Evolutionary conservation across 1,140 invertebrate genomes (phyloP), one percentile per base, ranked within the genome.

Genomic region (Cherax destructor): DNA sequence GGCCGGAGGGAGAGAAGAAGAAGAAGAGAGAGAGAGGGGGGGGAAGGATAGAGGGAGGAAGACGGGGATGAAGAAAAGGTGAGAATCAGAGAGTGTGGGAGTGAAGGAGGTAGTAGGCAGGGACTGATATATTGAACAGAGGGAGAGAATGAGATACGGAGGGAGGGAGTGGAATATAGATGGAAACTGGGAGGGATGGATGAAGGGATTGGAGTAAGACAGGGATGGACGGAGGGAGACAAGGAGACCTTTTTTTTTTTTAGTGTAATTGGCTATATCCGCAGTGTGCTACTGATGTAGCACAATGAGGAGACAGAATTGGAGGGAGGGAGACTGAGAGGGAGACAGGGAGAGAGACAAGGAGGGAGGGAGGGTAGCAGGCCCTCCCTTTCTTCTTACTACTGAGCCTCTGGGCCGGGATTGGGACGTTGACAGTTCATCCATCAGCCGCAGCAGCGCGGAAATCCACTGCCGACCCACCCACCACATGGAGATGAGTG

Each of bases 391-490:
- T 80, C 52, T 30, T 81, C 65, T 65, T 85, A 69, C 24, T 47
- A 50, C 76, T 16, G 49, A 47, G 50, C 83, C 76, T 80, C 76
- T 52, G 69, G 65, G 83, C 61, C 90, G 76, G 90, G 90, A 91
- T 91, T 91, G 90, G 90, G 77, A 56, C 84, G 90, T 78, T 91
- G 90, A 91, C 90, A 91, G 83, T 81, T 59, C 90, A 91, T 91
- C 90, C 90, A 91, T 91, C 90, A 91, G 74, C 90, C 24, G 83
- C 84, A 86, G 50, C 90, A 79, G 90, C 90, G 83, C 83, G 90
- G 90, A 91, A 91, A 91, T 91, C 90, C 83, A 91, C 90, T 91
- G 90, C 90, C 83, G 84, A 85, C 90, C 84, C 90, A 61, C 83
- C 56, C 65, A 65, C 78, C 65, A 81, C 78, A 88, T 88, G 86